Evolutionary conservation across 2,888 invertebrate genomes (phyloP), one percentile per base, ranked within the genome.

Genomic region (Ephialtes manifestator): DNA sequence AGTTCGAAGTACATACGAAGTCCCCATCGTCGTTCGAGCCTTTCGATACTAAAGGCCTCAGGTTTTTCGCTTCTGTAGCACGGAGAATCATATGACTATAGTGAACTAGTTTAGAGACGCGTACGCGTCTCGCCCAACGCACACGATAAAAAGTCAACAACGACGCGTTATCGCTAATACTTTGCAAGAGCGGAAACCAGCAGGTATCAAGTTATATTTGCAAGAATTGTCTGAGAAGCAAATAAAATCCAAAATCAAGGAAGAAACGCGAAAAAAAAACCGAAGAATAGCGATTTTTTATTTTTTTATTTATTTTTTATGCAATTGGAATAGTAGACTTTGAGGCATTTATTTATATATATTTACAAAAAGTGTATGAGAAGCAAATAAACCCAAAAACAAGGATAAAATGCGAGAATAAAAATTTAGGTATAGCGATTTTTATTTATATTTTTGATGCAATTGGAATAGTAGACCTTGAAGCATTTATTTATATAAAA

Each of bases 131-230:
- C 72, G 68, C 60, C 11, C 76, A 68, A 68, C 68, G 81, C 67
- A 18, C 76, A 84, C 81, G 84, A 80, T 81, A 81, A 77, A 65
- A 77, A 76, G 15, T 46, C 74, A 65, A 58, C 70, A 43, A 76
- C 76, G 35, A 58, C 13, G 63, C 58, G 55, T 76, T 84, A 80
- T 84, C 83, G 80, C 39, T 43, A 7, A 67, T 58, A 35, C 79
- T 46, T 63, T 43, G 24, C 72, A 58, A 20, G n/a, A 48, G 35
- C 28, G 68, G 60, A 51, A 72, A 74, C 65, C 11, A 51, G 11
- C 67, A 67, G 67, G n/a, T 11, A 18, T 10, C 53, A 13, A 71
- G n/a, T 71, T 28, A 18, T 35, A 70, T 31, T 31, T 18, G 24
- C n/a, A n/a, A 28, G 53, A 51, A 70, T 20, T 13, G 8, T 31